Base-by-base conservation (phyloP, 2,888 invertebrate genomes). In the Chelonus formosanus region DNA sequence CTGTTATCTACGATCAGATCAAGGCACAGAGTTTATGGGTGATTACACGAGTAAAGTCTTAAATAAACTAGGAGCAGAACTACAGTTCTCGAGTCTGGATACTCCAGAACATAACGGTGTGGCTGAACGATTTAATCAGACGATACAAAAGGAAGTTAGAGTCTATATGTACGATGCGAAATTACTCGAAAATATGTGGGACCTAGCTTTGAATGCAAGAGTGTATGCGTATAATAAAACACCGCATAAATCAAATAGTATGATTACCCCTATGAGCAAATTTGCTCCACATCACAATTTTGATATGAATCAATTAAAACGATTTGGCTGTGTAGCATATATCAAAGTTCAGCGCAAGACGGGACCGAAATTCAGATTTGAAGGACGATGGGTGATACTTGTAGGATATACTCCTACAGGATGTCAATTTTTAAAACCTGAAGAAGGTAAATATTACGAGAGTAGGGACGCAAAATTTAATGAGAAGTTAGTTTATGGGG, bases 151-250 rank as follows among this genome's bases (percentile, higher is more conserved):
- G 32, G 70, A 52, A 53, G 48, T 71, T 8, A 67, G 71, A 64
- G 57, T 67, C 31, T 65, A 53, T 44, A 67, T 71, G 58, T 69
- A 43, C 58, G 71, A 73, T 56, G 68, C 68, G 35, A 66, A 62
- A 44, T 65, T 68, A 58, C 68, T 66, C 31, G 36, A 45, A 50
- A 68, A 55, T 47, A 73, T 74, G 71, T 72, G 71, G 71, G 69
- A 69, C 47, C 47, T 70, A 31, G 74, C 73, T 35, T 65, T 53
- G 2, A 70, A 67, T 44, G 66, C 70, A 43, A 71, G 73, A 31
- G 69, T 70, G 3, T 61, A 73, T 68, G 45, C 62, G 4, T 71
- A 73, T 52, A 73, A 73, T 52, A 56, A 65, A 34, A 70, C 70
- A 34, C 69, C 70, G 4, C 71, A 70, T 45, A 72, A 68, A 50